Base-by-base conservation (phyloP, 2,113 vertebrate genomes). In the Gadus chalcogrammus region DNA sequence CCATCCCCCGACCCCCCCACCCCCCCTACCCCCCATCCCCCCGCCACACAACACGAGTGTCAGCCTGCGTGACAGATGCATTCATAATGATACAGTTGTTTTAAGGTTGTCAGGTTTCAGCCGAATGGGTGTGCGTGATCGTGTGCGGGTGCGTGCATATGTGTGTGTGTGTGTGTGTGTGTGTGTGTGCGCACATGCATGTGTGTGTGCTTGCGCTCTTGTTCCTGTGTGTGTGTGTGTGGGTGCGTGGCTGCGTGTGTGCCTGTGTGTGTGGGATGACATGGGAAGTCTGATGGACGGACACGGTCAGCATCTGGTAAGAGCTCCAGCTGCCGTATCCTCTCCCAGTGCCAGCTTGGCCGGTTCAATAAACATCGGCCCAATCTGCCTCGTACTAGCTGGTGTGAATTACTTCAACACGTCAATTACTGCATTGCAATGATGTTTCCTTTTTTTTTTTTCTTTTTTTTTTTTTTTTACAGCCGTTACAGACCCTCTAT, bases 81-180 rank as follows among this genome's bases (percentile, higher is more conserved):
- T 77, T 84, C 85, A 86, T 92, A 91, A 93, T 92, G 92, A 92
- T 92, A 90, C 91, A 91, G 91, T 92, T 92, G 89, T 93, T 91
- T 92, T 91, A 92, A 91, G 88, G 82, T 90, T 92, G 90, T 92
- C 91, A 88, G 89, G 88, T 89, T 90, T 85, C 88, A 80, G 85
- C 76, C 83, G 85, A 85, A 85, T 88, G 86, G 85, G 90, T 91
- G 86, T 84, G 86, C 86, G 84, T 84, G 87, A 81, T 69, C 11
- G 65, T 61, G 60, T 61, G 60, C 24, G 60, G 22, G 60, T 61
- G 60, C 24, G 60, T 15, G 60, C 24, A 20, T 61, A 18, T 22
- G 60, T 61, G 60, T 61, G 60, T 24, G 60, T 22, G 38, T 24
- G 22, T 55, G 61, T 64, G 69, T 64, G 68, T 61, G 42, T 70